A percentile compares a stretch with the other conserved stretches of the same genome.
phyloP scores from a whole-genome alignment of 2,888 invertebrate genomes.

The Drosophila eohydei region DNA sequence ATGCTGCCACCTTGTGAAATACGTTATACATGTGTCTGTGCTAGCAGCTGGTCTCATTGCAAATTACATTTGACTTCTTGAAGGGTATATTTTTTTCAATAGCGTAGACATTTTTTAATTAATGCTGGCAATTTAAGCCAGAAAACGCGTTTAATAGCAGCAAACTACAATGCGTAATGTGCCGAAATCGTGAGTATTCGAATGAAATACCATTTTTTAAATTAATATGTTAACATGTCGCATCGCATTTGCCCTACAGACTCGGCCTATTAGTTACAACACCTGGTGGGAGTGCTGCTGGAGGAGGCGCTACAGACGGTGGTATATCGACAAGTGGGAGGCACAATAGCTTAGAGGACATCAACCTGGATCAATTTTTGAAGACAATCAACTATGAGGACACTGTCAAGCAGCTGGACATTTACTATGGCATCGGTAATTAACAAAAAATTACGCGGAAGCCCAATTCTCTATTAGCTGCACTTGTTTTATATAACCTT shows the following conservation, averaged over 20 bases:
- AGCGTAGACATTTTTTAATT: conserved; percentile 49
- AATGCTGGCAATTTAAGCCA: conserved; percentile 48
- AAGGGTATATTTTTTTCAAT: conserved; percentile 78
- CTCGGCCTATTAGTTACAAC: conserved; percentile 74
- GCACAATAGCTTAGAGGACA: conserved; percentile 90
- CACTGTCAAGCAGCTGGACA: conserved; percentile 94
- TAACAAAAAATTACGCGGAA: conserved; percentile 9
- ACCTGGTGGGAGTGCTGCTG: conserved; percentile 61
- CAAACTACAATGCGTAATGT: conserved; percentile 74
- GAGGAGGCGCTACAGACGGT: conserved; percentile 55
- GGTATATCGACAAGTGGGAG: conserved; percentile 73
- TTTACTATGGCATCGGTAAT: conserved; percentile 96
- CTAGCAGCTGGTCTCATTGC: conserved; percentile 54
- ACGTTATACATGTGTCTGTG: conserved; percentile 1
- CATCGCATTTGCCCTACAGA: conserved; percentile 39
- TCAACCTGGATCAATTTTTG: conserved; percentile 91
- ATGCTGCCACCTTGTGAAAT: conserved; percentile 23
- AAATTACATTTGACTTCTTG: conserved; percentile 81
- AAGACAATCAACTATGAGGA: conserved; percentile 95
- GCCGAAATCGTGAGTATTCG: conserved; percentile 73
- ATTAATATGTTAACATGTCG: neutral
- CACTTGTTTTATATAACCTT: conserved; percentile 70
- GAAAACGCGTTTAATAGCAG: conserved; percentile 27
- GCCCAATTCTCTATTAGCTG: conserved; percentile 8
- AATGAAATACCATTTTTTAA: neutral